Percentiles rank a stretch among this genome's conserved stretches.
Conservation (phyloP, 37 sponge, comb jelly and placozoan species). For the Axinella damicornis region DNA sequence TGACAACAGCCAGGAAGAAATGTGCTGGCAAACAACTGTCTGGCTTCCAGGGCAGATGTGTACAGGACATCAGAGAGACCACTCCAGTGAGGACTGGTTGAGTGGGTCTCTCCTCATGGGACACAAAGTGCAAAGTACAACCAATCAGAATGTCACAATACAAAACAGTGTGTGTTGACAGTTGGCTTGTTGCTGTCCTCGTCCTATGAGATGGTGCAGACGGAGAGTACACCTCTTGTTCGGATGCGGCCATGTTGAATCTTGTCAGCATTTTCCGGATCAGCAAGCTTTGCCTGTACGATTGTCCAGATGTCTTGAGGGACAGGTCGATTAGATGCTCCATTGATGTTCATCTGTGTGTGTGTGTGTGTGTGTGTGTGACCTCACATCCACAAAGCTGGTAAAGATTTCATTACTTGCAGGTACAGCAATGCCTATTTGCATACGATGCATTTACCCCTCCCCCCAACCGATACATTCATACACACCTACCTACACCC, state of each 20-base stretch:
- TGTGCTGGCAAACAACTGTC: too few species aligned
- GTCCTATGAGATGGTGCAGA: constrained; percentile 8
- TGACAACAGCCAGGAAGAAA: too few species aligned
- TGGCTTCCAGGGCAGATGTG: neutral
- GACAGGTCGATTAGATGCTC: constrained; percentile 69
- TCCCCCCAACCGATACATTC: too few species aligned
- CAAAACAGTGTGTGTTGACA: neutral
- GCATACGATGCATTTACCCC: too few species aligned
- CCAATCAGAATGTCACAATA: neutral
- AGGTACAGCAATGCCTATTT: too few species aligned
- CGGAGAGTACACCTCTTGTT: constrained; percentile 17
- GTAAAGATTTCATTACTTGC: too few species aligned
- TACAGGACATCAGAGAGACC: constrained; percentile 29
- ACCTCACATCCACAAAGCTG: too few species aligned
- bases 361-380: constrained; percentile 51
- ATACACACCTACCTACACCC: neutral
- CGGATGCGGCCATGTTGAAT: constrained; percentile 9
- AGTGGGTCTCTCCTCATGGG: constrained; percentile 30
- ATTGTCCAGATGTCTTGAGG: constrained; percentile 76
- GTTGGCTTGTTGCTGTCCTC: neutral
- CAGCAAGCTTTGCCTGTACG: constrained; percentile 42
- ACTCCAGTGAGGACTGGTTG: constrained; percentile 54
- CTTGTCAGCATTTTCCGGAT: constrained; percentile 22
- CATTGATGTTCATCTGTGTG: constrained; percentile 4
- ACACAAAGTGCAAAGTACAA: constrained; percentile 25